These are phyloP conservation scores for Anthophora plumipes DNA, from an alignment of 2,888 invertebrate genomes.

Conservation along the genomic window DNA sequence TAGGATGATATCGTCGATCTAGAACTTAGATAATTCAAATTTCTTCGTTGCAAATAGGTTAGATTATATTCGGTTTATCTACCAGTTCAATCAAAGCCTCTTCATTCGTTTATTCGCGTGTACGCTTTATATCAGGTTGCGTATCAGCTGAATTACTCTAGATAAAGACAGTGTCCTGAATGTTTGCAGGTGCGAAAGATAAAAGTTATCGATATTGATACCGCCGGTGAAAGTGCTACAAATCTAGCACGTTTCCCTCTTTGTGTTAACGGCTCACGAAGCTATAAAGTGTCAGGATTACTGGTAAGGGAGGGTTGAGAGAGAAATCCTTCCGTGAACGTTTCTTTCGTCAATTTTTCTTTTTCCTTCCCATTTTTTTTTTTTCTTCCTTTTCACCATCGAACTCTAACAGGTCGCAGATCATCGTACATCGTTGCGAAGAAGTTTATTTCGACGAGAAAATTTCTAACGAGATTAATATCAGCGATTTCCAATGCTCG, in stretches of 20 bases:
- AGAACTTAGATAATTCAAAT: constrained; percentile 18
- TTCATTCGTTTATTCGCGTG: constrained; percentile 29
- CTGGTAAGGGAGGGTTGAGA: not conserved
- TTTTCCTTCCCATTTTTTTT: no score
- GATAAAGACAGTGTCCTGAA: constrained; percentile 54
- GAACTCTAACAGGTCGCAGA: not conserved
- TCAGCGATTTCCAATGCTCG: not conserved
- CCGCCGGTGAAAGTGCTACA: constrained; percentile 30
- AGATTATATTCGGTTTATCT: constrained; percentile 11
- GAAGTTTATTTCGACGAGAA: not conserved
- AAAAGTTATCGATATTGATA: constrained; percentile 43
- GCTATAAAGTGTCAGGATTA: constrained; percentile 28
- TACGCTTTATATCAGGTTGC: constrained; percentile 31
- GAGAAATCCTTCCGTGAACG: not conserved
- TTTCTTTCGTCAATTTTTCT: not conserved
- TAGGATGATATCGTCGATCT: no score
- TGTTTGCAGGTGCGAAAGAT: constrained; percentile 57
- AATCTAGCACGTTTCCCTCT: constrained; percentile 28
- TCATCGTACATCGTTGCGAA: not conserved
- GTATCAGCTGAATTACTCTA: constrained; percentile 37
- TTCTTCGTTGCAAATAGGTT: not conserved
- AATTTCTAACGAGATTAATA: not conserved
- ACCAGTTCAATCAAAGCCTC: constrained; percentile 15
- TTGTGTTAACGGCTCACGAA: constrained; percentile 2
- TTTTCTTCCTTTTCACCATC: no score